phyloP scores from a whole-genome alignment of 2,888 invertebrate genomes.

The Plutella xylostella region DNA sequence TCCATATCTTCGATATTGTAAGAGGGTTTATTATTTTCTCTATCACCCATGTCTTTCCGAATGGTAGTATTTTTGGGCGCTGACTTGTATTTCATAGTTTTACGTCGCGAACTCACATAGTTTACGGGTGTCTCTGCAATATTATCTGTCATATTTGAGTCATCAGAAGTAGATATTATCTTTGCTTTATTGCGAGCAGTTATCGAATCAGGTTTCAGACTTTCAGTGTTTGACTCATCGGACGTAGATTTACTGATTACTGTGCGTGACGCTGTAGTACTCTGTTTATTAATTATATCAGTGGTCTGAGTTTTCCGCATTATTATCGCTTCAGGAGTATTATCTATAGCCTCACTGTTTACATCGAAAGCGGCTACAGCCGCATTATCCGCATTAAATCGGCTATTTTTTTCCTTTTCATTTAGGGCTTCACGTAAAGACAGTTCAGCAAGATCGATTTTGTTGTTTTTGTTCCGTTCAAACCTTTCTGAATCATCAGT shows the following conservation, averaged over 20 bases:
- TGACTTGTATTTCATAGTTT: constrained; percentile 17
- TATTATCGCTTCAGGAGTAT: constrained; percentile 21
- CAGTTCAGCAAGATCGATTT: constrained; percentile 36
- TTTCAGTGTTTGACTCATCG: constrained; percentile 41
- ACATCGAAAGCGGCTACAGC: not conserved
- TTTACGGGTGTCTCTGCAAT: constrained; percentile 31
- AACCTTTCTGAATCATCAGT: constrained; percentile 36
- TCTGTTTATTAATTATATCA: not conserved
- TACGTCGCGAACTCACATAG: constrained; percentile 26
- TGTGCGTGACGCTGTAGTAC: constrained; percentile 13
- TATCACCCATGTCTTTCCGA: constrained; percentile 2
- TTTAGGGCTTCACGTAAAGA: constrained; percentile 39
- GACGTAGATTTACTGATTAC: constrained; percentile 31
- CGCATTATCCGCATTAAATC: no score
- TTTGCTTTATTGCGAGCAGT: not conserved
- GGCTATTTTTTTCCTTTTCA: constrained; percentile 8
- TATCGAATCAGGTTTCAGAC: not conserved
- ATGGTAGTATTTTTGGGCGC: no score
- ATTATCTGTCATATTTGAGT: constrained; percentile 1
- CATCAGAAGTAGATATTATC: not conserved
- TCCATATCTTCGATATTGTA: constrained; percentile 32
- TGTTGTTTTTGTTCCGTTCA: constrained; percentile 16
- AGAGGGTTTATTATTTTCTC: constrained; percentile 12
- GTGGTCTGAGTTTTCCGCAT: constrained; percentile 14
- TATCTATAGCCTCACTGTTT: constrained; percentile 28